A percentile compares a stretch with the other conserved stretches of the same genome.
These are phyloP conservation scores for Simalia tracyae DNA, from an alignment of 2,797 vertebrate genomes.

Conservation along the genomic window DNA sequence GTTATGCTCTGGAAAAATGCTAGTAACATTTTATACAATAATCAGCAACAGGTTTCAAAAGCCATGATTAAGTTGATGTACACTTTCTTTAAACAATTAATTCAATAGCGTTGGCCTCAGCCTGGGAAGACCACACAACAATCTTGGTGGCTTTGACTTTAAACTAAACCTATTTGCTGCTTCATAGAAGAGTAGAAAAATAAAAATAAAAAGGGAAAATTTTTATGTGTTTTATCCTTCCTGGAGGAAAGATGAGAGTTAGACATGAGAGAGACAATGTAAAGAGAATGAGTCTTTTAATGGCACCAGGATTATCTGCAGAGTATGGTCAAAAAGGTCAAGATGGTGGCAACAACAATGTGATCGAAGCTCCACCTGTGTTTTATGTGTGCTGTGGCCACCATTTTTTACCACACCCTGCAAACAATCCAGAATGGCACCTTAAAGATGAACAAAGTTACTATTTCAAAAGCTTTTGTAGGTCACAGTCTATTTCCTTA, in stretches of 20 bases:
- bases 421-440: neutral
- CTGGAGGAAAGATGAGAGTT: too few relatives aligned
- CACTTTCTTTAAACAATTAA: neutral
- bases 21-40: neutral
- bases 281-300: neutral
- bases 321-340: neutral
- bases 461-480: too few relatives aligned
- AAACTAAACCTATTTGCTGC: neutral
- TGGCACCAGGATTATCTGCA: neutral
- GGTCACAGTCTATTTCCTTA: too few relatives aligned
- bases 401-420: neutral
- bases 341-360: neutral
- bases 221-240: neutral
- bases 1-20: neutral
- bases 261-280: neutral
- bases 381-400: neutral
- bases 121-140: neutral
- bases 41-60: neutral
- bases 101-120: neutral
- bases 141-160: neutral
- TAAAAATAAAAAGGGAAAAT: neutral
- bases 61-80: neutral
- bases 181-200: neutral
- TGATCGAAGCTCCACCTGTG: neutral
- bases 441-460: too few relatives aligned